Evolutionary conservation across 2,888 invertebrate genomes (phyloP), one percentile per base, ranked within the genome.

Genomic region (Gasteruption jaculator): DNA sequence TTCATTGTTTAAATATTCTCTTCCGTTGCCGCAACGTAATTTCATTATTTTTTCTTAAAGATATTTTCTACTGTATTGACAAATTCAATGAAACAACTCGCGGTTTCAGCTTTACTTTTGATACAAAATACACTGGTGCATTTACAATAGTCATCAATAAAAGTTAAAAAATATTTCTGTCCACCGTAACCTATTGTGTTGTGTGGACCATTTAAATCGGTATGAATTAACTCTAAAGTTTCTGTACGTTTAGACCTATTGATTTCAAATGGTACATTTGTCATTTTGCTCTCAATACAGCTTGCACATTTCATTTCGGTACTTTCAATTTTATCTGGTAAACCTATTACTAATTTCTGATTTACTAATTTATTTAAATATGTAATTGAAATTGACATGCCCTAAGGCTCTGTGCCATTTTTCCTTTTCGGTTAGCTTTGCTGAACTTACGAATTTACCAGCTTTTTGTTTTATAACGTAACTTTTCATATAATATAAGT

Each of bases 211-310:
- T 44, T 44, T 30, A 41, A 26, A 21, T 44, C 44, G 1, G 40
- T 44, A 14, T 44, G 44, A 16, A 44, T 37, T 8, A 36, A 3
- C 37, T 44, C 44, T 11, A 36, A 19, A 19, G 33, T 27, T 19
- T 20, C 26, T 10, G 18, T 34, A 24, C 45, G 41, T 32, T 37
- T 45, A 7, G 22, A 38, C 35, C 49, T 34, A 40, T 48, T 34
- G 32, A 46, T 50, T 22, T 46, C 37, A 40, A 50, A 49, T 12
- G 37, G 39, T 37, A 46, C 12, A 29, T 45, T 52, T 38, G 38
- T 2, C 29, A 38, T 38, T 27, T 38, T 38, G 25, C 38, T 38
- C 30, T 38, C 8, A 5, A 29, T 29, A 29, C 19, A 38, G 19
- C 11, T 27, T 18, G 27, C 38, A 30, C 29, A 30, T 38, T 38